phyloP scores from a whole-genome alignment of 2,888 invertebrate genomes.

The Acanthosepion esculentum region DNA sequence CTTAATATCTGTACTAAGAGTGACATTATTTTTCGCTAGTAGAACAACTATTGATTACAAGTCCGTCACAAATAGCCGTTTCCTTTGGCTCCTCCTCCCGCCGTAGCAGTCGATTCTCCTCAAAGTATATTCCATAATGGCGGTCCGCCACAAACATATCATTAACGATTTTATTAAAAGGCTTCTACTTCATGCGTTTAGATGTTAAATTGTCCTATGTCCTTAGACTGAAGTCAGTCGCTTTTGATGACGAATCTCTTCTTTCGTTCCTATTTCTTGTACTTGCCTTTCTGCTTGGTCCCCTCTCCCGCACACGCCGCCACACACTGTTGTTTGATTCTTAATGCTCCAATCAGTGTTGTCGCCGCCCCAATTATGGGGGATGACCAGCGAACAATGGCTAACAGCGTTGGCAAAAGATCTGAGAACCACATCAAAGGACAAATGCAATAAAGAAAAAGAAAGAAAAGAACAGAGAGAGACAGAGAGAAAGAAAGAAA shows the following conservation, averaged over 20 bases:
- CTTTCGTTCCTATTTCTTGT: background rate
- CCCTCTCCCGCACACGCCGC: background rate
- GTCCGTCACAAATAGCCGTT: background rate
- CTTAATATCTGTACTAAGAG: background rate
- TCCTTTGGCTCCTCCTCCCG: background rate
- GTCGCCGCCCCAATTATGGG: background rate
- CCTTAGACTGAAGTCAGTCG: background rate
- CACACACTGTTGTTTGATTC: background rate
- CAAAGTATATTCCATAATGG: background rate
- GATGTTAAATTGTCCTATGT: background rate
- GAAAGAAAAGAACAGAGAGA: background rate
- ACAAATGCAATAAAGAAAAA: background rate
- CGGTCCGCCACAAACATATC: background rate
- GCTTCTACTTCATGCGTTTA: background rate
- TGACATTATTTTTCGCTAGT: background rate
- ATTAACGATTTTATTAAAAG: constrained; percentile 22
- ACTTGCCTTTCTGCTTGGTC: background rate
- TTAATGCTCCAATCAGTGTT: background rate
- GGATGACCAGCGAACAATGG: constrained; percentile 2
- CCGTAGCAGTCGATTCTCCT: background rate
- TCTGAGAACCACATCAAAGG: background rate
- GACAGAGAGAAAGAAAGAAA: too few relatives aligned
- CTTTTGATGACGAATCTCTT: background rate
- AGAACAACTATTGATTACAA: background rate
- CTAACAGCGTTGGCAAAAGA: background rate